Evolutionary conservation across 2,797 vertebrate genomes (phyloP).

Genomic region (Coluber constrictor): DNA sequence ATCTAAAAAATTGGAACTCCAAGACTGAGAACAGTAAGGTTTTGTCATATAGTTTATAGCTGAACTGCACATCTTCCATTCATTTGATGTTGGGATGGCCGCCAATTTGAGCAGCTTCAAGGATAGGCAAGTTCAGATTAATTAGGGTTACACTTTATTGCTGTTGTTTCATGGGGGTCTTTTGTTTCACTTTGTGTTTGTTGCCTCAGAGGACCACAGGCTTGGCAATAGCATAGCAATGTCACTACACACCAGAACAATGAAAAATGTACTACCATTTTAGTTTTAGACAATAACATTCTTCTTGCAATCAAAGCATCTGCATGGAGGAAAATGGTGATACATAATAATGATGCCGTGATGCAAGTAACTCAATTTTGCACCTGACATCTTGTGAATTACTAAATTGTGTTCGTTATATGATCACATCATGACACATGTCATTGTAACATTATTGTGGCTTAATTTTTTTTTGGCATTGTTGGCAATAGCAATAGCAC

Average conservation of each 20-base stretch:
- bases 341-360: neutral
- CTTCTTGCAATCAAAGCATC: neutral
- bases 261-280: neutral
- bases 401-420: neutral
- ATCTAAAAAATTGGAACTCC: neutral
- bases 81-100: neutral
- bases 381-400: neutral
- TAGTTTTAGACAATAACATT: neutral
- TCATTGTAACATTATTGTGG: neutral
- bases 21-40: neutral
- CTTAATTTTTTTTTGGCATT: neutral
- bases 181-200: neutral
- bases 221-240: neutral
- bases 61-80: neutral
- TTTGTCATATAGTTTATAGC: neutral
- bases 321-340: neutral
- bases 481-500: too few relatives aligned
- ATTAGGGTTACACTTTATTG: neutral
- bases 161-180: neutral
- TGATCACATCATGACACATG: neutral
- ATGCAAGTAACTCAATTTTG: neutral
- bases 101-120: neutral
- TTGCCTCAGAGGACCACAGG: neutral
- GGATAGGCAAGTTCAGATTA: neutral
- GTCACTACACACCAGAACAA: neutral